Percentiles rank a stretch among this genome's conserved stretches.
These are phyloP conservation scores for Diogma glabrata DNA, from an alignment of 2,888 invertebrate species.

Conservation along the genomic window DNA sequence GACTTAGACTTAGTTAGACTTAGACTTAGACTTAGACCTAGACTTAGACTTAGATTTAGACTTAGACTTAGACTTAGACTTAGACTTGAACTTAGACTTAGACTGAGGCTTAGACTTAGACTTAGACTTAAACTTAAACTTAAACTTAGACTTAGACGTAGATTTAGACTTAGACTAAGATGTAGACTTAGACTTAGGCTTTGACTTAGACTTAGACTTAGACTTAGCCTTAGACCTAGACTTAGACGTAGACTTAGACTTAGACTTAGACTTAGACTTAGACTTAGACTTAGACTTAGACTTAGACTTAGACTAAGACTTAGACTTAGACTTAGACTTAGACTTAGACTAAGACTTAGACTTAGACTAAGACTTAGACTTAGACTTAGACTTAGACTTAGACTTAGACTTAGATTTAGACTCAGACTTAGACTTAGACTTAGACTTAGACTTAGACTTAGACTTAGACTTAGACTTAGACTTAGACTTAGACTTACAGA, in stretches of 20 bases:
- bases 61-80: slow-evolving; percentile 1
- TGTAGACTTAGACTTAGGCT: background rate
- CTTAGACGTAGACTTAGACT: background rate
- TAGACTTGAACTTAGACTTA: background rate
- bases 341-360: background rate
- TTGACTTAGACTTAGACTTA: background rate
- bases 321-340: background rate
- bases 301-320: background rate
- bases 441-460: background rate
- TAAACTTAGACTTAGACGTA: background rate
- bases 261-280: background rate
- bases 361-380: background rate
- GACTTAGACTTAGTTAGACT: slow-evolving; percentile 1
- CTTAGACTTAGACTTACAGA: background rate
- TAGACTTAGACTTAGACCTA: slow-evolving; percentile 1
- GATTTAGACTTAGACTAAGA: background rate
- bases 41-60: background rate
- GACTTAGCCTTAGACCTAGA: background rate
- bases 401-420: background rate
- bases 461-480: background rate
- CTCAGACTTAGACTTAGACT: background rate
- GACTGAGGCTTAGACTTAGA: background rate
- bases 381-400: background rate
- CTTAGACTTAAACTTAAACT: background rate
- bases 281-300: background rate